Conservation (phyloP, 2,888 invertebrate genomes). For the Plebejus anna region DNA sequence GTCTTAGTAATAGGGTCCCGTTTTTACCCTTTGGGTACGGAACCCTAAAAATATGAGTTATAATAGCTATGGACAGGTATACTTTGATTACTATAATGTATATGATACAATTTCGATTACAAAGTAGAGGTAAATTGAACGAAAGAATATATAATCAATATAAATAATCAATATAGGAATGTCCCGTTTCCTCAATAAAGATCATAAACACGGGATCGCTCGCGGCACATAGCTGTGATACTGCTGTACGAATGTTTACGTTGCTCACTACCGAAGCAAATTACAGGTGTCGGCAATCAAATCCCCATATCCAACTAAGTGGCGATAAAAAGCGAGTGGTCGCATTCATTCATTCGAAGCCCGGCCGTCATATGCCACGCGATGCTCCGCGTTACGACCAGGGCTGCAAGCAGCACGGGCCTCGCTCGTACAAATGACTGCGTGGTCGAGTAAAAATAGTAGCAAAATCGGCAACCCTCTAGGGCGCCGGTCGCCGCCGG, state of each 20-base stretch:
- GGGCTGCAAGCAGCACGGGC: slow-evolving; percentile 21
- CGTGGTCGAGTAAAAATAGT: not conserved
- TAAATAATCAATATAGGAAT: not conserved
- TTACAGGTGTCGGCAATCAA: slow-evolving; percentile 66
- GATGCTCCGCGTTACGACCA: slow-evolving; percentile 36
- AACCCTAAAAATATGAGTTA: too few species aligned
- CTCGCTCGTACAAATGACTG: not conserved
- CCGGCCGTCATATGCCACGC: slow-evolving; percentile 36
- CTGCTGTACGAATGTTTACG: slow-evolving; percentile 25
- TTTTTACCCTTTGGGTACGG: too few species aligned
- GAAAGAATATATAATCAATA: not conserved
- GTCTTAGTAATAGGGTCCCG: too few species aligned
- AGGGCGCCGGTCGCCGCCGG: slow-evolving; percentile 27
- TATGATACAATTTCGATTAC: not conserved
- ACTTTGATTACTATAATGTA: too few species aligned
- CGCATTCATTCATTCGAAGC: slow-evolving; percentile 47
- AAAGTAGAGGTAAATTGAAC: not conserved
- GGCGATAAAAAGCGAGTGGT: slow-evolving; percentile 67
- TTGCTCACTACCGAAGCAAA: slow-evolving; percentile 50
- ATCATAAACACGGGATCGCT: not conserved
- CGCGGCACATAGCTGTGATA: not conserved
- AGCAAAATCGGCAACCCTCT: not conserved
- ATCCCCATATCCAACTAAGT: slow-evolving; percentile 57
- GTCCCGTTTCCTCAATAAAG: not conserved
- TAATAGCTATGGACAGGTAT: too few species aligned